Evolutionary conservation across 30 jellyfish, hydroid and myxozoan species (phyloP).

Genomic region (Nemopilema nomurai): DNA sequence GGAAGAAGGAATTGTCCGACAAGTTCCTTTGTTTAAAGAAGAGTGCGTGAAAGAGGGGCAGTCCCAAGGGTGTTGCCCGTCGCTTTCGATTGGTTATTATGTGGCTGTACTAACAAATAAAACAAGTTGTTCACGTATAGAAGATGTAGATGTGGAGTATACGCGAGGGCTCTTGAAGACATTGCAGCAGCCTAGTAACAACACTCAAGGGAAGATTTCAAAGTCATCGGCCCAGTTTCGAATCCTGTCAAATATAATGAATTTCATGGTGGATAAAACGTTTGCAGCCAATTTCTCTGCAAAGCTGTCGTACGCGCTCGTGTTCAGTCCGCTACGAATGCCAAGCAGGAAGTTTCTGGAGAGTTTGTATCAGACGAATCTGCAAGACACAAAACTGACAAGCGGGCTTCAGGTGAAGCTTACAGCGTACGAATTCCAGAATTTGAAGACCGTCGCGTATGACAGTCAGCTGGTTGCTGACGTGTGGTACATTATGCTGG

Average conservation of each 20-base stretch:
- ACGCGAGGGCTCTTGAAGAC: slow-evolving; percentile 7
- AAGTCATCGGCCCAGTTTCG: not conserved
- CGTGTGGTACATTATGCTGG: slow-evolving; percentile 67
- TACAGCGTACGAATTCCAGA: slow-evolving; percentile 53
- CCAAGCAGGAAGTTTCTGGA: slow-evolving; percentile 43
- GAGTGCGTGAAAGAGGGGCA: slow-evolving; percentile 30
- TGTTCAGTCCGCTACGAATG: slow-evolving; percentile 45
- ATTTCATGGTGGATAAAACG: slow-evolving; percentile 59
- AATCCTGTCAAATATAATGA: slow-evolving; percentile 21
- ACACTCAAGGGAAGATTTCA: not conserved
- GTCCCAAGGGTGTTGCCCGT: slow-evolving; percentile 40
- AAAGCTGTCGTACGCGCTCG: slow-evolving; percentile 54
- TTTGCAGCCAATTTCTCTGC: slow-evolving; percentile 1
- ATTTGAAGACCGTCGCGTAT: slow-evolving; percentile 44
- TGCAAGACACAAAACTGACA: slow-evolving; percentile 19
- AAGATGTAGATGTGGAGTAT: slow-evolving; percentile 44
- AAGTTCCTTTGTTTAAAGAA: slow-evolving; percentile 24
- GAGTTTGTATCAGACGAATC: slow-evolving; percentile 15
- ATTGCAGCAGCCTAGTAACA: not conserved
- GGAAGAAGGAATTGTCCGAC: slow-evolving; percentile 36
- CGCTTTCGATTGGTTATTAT: slow-evolving; percentile 58
- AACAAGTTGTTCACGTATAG: slow-evolving; percentile 30
- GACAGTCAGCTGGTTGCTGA: slow-evolving; percentile 60
- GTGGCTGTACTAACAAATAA: slow-evolving; percentile 37
- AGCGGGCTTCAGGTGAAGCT: slow-evolving; percentile 9